Conservation (phyloP, 2,113 vertebrate genomes). For the Ceuthmochares aereus region DNA sequence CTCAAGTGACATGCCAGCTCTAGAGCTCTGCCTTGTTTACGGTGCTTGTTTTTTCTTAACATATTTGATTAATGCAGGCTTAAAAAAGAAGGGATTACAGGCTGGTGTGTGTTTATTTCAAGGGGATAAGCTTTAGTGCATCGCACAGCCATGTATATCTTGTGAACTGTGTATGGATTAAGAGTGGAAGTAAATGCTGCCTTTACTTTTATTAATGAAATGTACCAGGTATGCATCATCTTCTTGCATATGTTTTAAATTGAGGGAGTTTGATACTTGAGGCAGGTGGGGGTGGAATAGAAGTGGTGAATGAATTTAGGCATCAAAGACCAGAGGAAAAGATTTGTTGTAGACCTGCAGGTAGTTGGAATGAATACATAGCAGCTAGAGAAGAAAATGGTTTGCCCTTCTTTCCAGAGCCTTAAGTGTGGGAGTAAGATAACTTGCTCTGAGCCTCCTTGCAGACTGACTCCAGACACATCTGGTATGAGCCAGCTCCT, state of each 20-base stretch:
- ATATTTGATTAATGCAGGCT: conserved; percentile 72
- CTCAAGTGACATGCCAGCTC: conserved; percentile 10
- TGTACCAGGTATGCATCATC: not conserved
- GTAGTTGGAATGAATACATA: not conserved
- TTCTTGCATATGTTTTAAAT: not conserved
- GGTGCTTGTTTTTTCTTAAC: conserved; percentile 64
- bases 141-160: conserved; percentile 46
- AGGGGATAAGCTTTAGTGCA: conserved; percentile 31
- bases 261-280: not conserved
- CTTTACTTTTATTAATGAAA: conserved; percentile 5
- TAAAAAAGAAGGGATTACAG: conserved; percentile 71
- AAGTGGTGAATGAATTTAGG: not conserved
- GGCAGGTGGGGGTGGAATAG: not conserved
- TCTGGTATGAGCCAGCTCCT: not conserved
- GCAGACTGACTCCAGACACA: not conserved
- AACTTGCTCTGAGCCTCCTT: not conserved
- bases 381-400: not conserved
- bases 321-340: not conserved
- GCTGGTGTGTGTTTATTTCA: conserved; percentile 62
- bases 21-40: conserved; percentile 38
- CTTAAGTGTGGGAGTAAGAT: not conserved
- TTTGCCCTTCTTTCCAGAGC: not conserved
- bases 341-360: not conserved
- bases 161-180: conserved; percentile 40
- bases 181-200: not conserved